phyloP scores from a whole-genome alignment of 2,113 vertebrate species.

The Pteronura brasiliensis region DNA sequence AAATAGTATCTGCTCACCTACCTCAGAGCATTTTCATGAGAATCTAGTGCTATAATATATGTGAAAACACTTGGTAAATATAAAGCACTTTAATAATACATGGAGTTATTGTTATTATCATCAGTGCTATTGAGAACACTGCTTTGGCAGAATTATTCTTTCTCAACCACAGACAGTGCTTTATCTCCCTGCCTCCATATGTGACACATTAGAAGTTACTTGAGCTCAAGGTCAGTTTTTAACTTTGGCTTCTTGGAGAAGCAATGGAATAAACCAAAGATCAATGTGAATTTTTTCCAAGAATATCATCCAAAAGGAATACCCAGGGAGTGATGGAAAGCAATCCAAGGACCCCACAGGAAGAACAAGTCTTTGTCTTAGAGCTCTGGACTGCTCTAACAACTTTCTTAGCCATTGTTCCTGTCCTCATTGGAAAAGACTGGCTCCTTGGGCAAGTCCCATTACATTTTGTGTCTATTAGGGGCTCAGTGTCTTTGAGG shows the following conservation, averaged over 20 bases:
- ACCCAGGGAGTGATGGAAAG: slow-evolving; percentile 79
- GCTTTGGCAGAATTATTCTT: slow-evolving; percentile 33
- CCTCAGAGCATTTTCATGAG: background rate
- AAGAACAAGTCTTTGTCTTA: slow-evolving; percentile 70
- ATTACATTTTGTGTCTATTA: background rate
- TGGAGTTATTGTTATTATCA: background rate
- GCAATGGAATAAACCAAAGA: slow-evolving; percentile 80
- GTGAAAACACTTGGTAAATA: background rate
- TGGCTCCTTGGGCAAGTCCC: slow-evolving; percentile 40
- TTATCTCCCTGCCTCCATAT: slow-evolving; percentile 68
- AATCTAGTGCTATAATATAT: background rate
- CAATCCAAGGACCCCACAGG: slow-evolving; percentile 84
- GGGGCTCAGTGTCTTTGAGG: background rate
- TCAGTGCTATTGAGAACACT: background rate
- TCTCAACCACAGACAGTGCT: slow-evolving; percentile 24
- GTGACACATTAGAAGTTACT: slow-evolving; percentile 77
- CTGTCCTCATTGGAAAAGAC: slow-evolving; percentile 63
- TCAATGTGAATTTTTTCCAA: slow-evolving; percentile 84
- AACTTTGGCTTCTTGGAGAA: slow-evolving; percentile 82
- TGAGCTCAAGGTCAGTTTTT: slow-evolving; percentile 81
- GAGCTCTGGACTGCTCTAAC: slow-evolving; percentile 67
- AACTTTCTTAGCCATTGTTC: slow-evolving; percentile 68
- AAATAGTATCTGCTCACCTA: background rate
- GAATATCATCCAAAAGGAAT: slow-evolving; percentile 83
- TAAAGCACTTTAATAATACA: background rate